These are phyloP conservation scores for Trachymyrmex septentrionalis DNA, from an alignment of 1,140 invertebrate genomes.

Conservation along the genomic window DNA sequence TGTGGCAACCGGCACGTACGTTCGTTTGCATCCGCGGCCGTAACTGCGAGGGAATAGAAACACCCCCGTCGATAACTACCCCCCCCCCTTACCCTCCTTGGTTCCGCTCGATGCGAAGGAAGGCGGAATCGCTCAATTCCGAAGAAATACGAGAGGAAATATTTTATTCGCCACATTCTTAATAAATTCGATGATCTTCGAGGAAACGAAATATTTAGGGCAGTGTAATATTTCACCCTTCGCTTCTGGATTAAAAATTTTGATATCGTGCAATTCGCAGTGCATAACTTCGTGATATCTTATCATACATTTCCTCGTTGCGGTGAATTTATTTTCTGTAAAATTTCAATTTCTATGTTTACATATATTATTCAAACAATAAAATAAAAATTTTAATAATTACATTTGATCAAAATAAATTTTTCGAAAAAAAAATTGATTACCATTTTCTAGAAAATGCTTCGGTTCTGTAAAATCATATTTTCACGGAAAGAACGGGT, in stretches of 20 bases:
- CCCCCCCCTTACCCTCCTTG: neutral
- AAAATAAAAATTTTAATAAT: too few relatives aligned
- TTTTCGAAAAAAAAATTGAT: too few relatives aligned
- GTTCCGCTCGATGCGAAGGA: neutral
- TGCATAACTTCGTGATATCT: neutral
- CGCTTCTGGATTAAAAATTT: neutral
- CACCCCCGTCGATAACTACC: too few relatives aligned
- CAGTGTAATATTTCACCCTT: neutral
- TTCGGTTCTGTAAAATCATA: too few relatives aligned
- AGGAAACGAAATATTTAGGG: neutral
- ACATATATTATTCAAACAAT: too few relatives aligned
- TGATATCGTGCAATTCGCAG: neutral
- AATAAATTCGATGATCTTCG: neutral
- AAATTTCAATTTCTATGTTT: conserved; percentile 1
- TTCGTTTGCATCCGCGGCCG: conserved; percentile 64
- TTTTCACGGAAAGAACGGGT: too few relatives aligned
- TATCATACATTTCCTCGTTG: neutral
- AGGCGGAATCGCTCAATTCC: conserved; percentile 69
- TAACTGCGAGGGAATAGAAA: conserved; percentile 32
- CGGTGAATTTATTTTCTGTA: neutral
- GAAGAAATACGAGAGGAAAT: conserved; percentile 25
- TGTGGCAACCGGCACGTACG: conserved; percentile 63
- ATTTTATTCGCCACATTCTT: conserved; percentile 15
- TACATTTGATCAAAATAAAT: too few relatives aligned
- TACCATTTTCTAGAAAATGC: too few relatives aligned